Percentiles rank a stretch among this genome's conserved stretches.
Conservation (phyloP, 2,888 invertebrate genomes). For the Rhingia campestris region DNA sequence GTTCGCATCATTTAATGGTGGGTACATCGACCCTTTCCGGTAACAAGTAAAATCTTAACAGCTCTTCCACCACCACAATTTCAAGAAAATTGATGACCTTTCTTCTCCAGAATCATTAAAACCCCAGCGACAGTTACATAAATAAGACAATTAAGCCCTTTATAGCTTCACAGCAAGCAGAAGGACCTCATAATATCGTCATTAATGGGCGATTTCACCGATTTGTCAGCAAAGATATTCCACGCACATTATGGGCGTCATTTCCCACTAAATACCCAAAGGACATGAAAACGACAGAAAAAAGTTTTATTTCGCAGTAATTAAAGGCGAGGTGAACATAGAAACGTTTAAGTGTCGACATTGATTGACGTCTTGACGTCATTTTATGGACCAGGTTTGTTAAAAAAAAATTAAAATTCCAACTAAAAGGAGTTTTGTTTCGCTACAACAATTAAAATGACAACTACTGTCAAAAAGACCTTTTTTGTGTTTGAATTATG, state of each 20-base stretch:
- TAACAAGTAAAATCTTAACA: too few relatives aligned
- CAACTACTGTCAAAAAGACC: too few relatives aligned
- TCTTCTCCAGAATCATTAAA: not conserved
- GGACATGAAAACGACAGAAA: not conserved
- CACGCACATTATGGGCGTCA: not conserved
- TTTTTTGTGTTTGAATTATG: too few relatives aligned
- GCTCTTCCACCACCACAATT: too few relatives aligned
- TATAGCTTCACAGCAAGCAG: not conserved
- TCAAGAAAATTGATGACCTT: too few relatives aligned
- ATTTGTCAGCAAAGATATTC: not conserved
- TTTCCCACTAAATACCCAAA: too few relatives aligned
- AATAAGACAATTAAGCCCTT: slow-evolving; percentile 36
- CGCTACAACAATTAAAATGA: too few relatives aligned
- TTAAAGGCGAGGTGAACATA: slow-evolving; percentile 17
- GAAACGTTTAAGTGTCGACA: slow-evolving; percentile 1
- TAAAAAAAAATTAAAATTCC: too few relatives aligned
- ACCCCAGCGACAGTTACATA: slow-evolving; percentile 3
- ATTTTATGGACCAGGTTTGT: too few relatives aligned
- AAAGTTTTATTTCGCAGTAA: not conserved
- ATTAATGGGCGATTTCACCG: slow-evolving; percentile 19
- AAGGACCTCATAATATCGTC: slow-evolving; percentile 11
- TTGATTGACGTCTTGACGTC: slow-evolving; percentile 13
- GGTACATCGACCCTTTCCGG: too few relatives aligned
- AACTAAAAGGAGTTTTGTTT: too few relatives aligned
- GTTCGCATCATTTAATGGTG: too few relatives aligned